phyloP scores from a whole-genome alignment of 2,113 vertebrate genomes.

The Laticauda colubrina region DNA sequence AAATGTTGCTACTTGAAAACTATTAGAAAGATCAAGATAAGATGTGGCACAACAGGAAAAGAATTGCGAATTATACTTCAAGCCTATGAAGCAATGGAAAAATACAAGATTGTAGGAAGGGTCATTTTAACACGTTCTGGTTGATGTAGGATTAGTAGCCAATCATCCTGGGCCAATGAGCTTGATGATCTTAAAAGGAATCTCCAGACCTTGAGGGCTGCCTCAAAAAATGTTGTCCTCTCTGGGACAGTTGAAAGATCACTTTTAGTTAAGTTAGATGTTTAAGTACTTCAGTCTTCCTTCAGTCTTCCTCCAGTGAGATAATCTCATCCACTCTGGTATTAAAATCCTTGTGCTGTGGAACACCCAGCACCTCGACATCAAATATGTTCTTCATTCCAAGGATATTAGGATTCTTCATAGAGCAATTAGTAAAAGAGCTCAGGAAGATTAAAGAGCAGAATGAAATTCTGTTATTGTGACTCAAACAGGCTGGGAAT shows the following conservation, averaged over 20 bases:
- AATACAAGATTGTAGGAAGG: constrained; percentile 1
- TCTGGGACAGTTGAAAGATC: constrained; percentile 10
- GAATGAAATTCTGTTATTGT: neutral
- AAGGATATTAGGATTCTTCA: neutral
- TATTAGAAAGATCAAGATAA: constrained; percentile 45
- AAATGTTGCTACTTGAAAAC: constrained; percentile 47
- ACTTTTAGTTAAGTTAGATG: neutral
- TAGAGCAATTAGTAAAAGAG: neutral
- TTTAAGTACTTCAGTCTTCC: neutral
- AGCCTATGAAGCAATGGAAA: constrained; percentile 11
- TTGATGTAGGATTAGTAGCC: constrained; percentile 21
- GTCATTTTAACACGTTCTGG: neutral
- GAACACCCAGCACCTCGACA: neutral
- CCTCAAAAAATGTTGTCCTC: constrained; percentile 28
- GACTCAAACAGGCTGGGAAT: neutral
- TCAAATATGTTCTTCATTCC: neutral
- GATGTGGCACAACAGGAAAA: constrained; percentile 38
- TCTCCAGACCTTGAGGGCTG: constrained; percentile 27
- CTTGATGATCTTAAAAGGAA: constrained; percentile 33
- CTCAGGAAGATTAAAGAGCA: neutral
- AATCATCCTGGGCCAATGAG: constrained; percentile 20
- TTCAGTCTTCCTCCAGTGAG: neutral
- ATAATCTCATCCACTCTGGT: neutral
- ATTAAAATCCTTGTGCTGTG: neutral
- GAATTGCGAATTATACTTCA: constrained; percentile 4